Percentiles rank a stretch among this genome's conserved stretches.
phyloP scores from a whole-genome alignment of 2,888 invertebrate genomes.

The Clunio marinus region DNA sequence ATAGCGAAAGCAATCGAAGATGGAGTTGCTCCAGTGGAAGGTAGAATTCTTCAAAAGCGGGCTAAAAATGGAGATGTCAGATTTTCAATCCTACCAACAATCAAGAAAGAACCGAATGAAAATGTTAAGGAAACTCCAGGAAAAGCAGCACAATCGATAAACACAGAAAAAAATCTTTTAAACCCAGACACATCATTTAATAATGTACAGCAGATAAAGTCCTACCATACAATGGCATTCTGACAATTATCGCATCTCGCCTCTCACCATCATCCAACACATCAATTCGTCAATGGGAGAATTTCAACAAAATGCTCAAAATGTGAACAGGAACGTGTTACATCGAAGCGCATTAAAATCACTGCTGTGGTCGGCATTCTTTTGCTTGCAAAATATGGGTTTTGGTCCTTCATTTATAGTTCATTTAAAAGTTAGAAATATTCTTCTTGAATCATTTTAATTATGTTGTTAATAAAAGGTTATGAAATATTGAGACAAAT shows the following conservation, averaged over 20 bases:
- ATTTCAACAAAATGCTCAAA: slow-evolving; percentile 11
- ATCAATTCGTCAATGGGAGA: not conserved
- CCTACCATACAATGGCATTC: slow-evolving; percentile 3
- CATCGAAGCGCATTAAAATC: not conserved
- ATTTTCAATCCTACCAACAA: slow-evolving; percentile 43
- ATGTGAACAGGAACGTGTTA: not conserved
- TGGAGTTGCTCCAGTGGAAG: slow-evolving; percentile 40
- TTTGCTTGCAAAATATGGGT: slow-evolving; percentile 29
- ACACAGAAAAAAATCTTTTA: slow-evolving; percentile 24
- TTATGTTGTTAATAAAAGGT: no score
- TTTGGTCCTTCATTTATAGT: slow-evolving; percentile 31
- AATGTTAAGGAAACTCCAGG: not conserved
- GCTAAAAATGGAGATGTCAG: slow-evolving; percentile 41
- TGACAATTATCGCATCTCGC: slow-evolving; percentile 29
- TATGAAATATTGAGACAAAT: not conserved
- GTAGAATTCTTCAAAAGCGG: slow-evolving; percentile 43
- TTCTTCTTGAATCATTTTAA: not conserved
- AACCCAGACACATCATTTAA: not conserved
- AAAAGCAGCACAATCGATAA: not conserved
- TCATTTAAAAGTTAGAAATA: not conserved
- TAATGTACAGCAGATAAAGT: slow-evolving; percentile 15
- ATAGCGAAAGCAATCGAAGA: not conserved
- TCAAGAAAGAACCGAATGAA: slow-evolving; percentile 22
- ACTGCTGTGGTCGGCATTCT: slow-evolving; percentile 1
- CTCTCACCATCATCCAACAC: not conserved